Base-by-base conservation (phyloP, 2,888 invertebrate genomes). In the Miltochrista miniata region DNA sequence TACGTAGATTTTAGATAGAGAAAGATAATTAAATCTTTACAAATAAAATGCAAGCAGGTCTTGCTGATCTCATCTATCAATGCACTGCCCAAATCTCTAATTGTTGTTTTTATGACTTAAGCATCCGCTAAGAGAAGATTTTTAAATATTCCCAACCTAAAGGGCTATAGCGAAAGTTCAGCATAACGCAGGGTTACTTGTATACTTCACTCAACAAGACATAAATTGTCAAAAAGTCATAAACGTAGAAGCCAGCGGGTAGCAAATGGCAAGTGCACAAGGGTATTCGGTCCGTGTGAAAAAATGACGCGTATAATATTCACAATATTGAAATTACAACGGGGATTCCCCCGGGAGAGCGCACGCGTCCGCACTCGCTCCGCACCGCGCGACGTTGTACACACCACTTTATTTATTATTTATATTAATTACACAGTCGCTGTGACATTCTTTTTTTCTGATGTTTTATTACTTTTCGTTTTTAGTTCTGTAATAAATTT, bases 231-330 rank as follows among this genome's bases (percentile, higher is more conserved):
- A 47, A 31, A 14, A 45, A 57, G 58, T 33, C 30, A 45, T 45
- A 53, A 36, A 51, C 70, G 64, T 61, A 51, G 51, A 53, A 54
- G 62, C 48, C 73, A 57, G 65, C 70, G 68, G 81, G 78, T 56
- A 66, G 64, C 56, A 56, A 54, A 58, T 59, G 65, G 64, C 61
- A 71, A 71, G 74, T 72, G 70, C 66, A 66, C 52, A 31, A n/a
- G 70, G 66, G 61, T 57, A 65, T 55, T 54, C 58, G 67, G 64
- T 60, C 69, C 70, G 72, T 83, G 87, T 86, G 88, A 86, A 87
- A 90, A 87, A 78, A 81, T 77, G 78, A 74, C 78, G 74, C 76
- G 83, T 73, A 78, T 83, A 84, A 85, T 83, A 83, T 85, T 84
- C 84, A 78, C 83, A 80, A 84, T 82, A 85, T 83, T 78, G 84